Evolutionary conservation across 2,797 vertebrate species (phyloP), one percentile per base, ranked within the genome.

Genomic region (Gorsachius magnificus): DNA sequence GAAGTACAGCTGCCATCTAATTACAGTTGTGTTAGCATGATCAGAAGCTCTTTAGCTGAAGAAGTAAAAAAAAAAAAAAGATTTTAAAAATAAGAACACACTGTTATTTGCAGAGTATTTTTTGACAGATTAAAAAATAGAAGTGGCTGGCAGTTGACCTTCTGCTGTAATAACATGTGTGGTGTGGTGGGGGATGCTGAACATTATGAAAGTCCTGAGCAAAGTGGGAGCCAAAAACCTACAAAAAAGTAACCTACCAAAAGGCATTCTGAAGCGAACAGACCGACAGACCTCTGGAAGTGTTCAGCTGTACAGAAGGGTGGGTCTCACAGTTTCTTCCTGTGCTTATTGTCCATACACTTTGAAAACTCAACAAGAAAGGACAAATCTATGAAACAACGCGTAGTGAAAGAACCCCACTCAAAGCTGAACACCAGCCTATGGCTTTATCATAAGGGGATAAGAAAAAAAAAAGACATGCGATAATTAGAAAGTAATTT

Each of bases 1-100:
- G 45, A 90, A 87, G 56, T 50, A 66, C 28, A 81, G 60, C 43
- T 83, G 53, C 57, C 7, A 2, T 35, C 60, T 91, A 83, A 89
- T 74, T 77, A 84, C 54, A 72, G 53, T 5, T 70, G 38, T 11
- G 69, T 26, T 28, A 85, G 68, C 50, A 89, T 10, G 57, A 89
- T 77, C 89, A 70, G 57, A 93, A 89, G 63, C 54, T 89, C 64
- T 36, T 70, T 69, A 84, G 74, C 68, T 50, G 28, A 53, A 94
- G 46, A 76, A 79, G 58, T 48, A 1, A 76, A 87, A 93, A 87
- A 78, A 41, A 41, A 41, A 41, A 41, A 33, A 6, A 68, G 57
- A 61, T 5, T 57, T 82, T 63, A 48, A 78, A 90, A 86, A 50
- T 17, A 68, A 83, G 41, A 86, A 75, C 12, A 60, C 2, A 41